Conservation (phyloP, 1,140 invertebrate species). For the Listronotus bonariensis region DNA sequence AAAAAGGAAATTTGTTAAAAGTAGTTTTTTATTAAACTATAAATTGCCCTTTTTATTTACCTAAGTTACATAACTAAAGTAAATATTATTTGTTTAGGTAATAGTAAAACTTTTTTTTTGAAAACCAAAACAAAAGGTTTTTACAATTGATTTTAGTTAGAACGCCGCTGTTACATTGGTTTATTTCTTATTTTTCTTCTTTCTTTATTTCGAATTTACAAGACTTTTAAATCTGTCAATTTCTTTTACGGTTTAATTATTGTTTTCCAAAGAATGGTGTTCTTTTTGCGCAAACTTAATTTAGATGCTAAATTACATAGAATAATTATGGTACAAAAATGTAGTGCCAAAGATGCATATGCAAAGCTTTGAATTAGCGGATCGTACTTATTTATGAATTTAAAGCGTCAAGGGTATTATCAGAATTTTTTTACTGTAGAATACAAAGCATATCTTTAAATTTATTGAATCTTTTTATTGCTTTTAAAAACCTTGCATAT, state of each 20-base stretch:
- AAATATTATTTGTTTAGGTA: no score
- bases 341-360: slow-evolving; percentile 33
- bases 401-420: slow-evolving; percentile 24
- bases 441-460: slow-evolving; percentile 10
- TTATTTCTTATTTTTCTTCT: no score
- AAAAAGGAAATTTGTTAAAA: no score
- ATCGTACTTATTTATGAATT: slow-evolving; percentile 23
- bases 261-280: slow-evolving; percentile 4
- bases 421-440: slow-evolving; percentile 30
- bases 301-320: slow-evolving; percentile 20
- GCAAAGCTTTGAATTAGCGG: slow-evolving; percentile 28
- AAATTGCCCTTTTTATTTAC: no score
- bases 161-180: no score
- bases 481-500: slow-evolving; percentile 27
- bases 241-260: slow-evolving; percentile 29
- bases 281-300: slow-evolving; percentile 26
- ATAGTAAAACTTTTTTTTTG: no score
- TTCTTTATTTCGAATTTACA: slow-evolving; percentile 28
- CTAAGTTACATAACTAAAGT: no score
- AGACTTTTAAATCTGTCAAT: slow-evolving; percentile 38
- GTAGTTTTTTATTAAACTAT: no score
- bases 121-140: no score
- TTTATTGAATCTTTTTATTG: slow-evolving; percentile 16
- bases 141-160: no score
- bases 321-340: slow-evolving; percentile 31